Percentiles rank a stretch among this genome's conserved stretches.
Conservation (phyloP, 2,113 vertebrate species). For the Camelus dromedarius region DNA sequence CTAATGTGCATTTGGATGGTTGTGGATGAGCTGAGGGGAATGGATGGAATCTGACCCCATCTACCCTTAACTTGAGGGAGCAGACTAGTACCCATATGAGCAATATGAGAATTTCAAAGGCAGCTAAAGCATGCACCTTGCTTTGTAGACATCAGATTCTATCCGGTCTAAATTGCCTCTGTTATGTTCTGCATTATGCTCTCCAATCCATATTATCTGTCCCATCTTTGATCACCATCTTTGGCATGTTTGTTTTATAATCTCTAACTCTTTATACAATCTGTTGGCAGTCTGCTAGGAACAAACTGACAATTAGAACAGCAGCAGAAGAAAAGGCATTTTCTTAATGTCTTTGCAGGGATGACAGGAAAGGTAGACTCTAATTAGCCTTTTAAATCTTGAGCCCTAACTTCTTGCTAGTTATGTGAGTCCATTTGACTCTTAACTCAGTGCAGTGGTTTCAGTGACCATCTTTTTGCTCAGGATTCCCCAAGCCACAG, state of each 20-base stretch:
- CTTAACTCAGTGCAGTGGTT: not conserved
- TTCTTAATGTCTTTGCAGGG: not conserved
- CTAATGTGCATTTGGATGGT: not conserved
- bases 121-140: not conserved
- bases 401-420: not conserved
- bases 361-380: not conserved
- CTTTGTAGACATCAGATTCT: not conserved
- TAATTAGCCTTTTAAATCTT: not conserved
- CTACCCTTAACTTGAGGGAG: not conserved
- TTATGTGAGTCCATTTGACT: not conserved
- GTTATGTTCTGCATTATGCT: not conserved
- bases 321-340: not conserved
- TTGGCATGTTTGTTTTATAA: not conserved
- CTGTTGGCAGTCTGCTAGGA: not conserved
- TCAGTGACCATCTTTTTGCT: not conserved
- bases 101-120: not conserved
- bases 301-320: not conserved
- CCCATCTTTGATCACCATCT: not conserved
- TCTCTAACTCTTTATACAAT: not conserved
- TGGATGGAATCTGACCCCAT: not conserved
- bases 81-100: not conserved
- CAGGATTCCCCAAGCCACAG: not conserved
- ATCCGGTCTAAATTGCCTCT: not conserved
- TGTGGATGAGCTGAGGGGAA: not conserved
- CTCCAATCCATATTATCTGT: not conserved